Evolutionary conservation across 2,888 invertebrate genomes (phyloP).

Genomic region (Galerucella pusilla): DNA sequence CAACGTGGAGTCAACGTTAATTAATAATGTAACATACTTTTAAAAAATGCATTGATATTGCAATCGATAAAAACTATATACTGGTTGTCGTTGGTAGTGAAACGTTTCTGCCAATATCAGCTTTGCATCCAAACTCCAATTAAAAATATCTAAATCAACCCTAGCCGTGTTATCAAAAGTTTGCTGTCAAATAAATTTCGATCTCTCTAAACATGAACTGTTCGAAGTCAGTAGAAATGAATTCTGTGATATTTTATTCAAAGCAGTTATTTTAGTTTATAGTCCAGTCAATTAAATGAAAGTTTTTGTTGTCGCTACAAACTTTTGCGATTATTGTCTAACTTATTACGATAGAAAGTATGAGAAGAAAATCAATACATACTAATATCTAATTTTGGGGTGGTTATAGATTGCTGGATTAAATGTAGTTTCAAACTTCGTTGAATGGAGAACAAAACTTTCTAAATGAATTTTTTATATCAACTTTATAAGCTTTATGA

Average conservation of each 20-base stretch:
- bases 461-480: no score
- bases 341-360: no score
- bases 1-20: no score
- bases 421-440: no score
- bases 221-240: conserved; percentile 10
- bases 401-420: no score
- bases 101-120: conserved; percentile 21
- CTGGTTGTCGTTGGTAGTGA: not conserved
- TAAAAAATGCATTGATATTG: not conserved
- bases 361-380: no score
- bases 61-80: not conserved
- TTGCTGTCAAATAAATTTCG: conserved; percentile 28
- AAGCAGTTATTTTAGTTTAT: not conserved
- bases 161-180: conserved; percentile 20
- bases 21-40: no score
- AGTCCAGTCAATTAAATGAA: not conserved
- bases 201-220: conserved; percentile 15
- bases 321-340: no score
- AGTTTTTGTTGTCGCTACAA: no score
- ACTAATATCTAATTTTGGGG: no score
- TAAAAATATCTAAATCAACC: conserved; percentile 27
- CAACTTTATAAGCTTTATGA: no score
- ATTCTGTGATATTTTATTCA: conserved; percentile 17
- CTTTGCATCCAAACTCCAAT: conserved; percentile 19
- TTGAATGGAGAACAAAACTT: no score